Percentiles rank a stretch among this genome's conserved stretches.
Conservation (phyloP, 2,888 invertebrate genomes). For the Nephrotoma guestfalica region DNA sequence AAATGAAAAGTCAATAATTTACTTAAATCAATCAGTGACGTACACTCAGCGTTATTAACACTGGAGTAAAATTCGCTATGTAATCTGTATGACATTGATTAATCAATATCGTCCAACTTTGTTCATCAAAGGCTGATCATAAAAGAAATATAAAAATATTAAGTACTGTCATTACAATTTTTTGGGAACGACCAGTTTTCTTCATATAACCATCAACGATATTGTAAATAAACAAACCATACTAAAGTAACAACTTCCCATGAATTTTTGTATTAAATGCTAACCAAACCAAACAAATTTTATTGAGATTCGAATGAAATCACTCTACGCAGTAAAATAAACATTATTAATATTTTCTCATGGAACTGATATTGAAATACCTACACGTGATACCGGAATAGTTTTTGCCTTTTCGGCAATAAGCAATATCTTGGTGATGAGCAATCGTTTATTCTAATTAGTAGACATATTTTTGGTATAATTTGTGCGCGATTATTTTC, state of each 20-base stretch:
- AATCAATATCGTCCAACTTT: too few species aligned
- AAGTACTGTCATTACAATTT: neutral
- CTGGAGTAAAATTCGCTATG: too few species aligned
- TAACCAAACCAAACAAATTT: neutral
- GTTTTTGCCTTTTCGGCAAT: neutral
- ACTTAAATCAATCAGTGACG: too few species aligned
- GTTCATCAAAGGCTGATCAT: too few species aligned
- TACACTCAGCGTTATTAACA: too few species aligned
- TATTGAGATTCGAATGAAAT: neutral
- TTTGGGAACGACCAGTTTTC: neutral
- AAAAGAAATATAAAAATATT: neutral
- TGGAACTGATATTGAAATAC: neutral
- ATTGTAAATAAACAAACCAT: neutral
- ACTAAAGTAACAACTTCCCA: neutral
- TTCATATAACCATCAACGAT: neutral
- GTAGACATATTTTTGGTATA: neutral
- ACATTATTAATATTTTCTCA: neutral
- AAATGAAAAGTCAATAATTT: too few species aligned
- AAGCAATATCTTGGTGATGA: neutral
- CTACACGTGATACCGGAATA: neutral
- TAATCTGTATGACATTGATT: too few species aligned
- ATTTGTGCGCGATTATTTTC: neutral
- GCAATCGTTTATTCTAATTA: neutral
- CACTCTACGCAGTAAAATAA: neutral
- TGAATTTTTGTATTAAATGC: neutral